Base-by-base conservation (phyloP, 2,888 invertebrate genomes). In the Glyphotaelius pellucidus region DNA sequence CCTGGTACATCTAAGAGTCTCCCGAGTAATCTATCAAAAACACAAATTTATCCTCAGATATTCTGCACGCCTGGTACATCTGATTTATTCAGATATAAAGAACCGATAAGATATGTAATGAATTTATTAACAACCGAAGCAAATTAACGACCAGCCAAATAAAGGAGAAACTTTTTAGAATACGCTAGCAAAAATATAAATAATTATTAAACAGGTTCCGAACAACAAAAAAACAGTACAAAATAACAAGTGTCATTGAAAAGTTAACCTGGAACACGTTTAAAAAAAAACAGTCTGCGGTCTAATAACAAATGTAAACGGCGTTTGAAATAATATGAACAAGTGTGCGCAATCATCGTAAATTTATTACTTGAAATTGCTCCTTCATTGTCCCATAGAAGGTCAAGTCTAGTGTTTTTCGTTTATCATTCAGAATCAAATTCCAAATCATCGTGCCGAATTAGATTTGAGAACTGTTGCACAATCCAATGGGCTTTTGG, bases 381-480 rank as follows among this genome's bases (percentile, higher is more conserved):
- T 81, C 52, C 30, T 88, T 88, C 88, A 88, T 88, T 67, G 88
- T 88, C 30, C 47, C 35, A 14, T 19, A 52, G 88, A 88, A 88
- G 88, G 88, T 88, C 88, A 47, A 86, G 52, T 52, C 86, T 38
- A 67, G 67, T 67, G n/a, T 67, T 19, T 67, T 35, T 42, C 86
- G 42, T 86, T 85, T 86, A 42, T 42, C 86, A 86, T n/a, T 86
- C 30, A n/a, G n/a, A 25, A n/a, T 86, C 86, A 52, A 15, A 32
- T 67, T 67, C 42, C 47, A 14, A 88, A 52, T 88, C 88, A 88
- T 88, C 88, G 88, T 88, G 11, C 30, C 15, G 14, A 14, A 52
- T 52, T 47, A 88, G 32, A 67, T 88, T 32, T 12, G 38, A 88
- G 88, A 32, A 88, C 19, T 88, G 15, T 30, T 31, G 31, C 67